Base-by-base conservation (phyloP, 2,888 invertebrate species). In the Leptinotarsa juncta region DNA sequence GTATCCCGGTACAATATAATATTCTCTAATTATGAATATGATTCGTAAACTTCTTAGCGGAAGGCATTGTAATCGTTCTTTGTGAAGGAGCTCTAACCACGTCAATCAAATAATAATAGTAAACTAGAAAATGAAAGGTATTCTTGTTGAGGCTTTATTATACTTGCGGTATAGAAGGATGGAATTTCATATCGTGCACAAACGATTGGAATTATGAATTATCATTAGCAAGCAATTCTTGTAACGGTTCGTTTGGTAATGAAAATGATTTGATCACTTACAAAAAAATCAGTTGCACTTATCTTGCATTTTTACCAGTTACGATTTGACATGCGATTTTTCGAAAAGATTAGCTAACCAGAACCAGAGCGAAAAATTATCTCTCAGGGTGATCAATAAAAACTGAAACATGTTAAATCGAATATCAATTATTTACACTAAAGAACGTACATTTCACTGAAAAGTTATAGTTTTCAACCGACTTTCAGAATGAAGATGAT, bases 1-100 rank as follows among this genome's bases (percentile, higher is more conserved):
- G 73, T 67, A 75, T 73, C 77, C 73, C 65, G 65, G 76, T 76
- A 79, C 75, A 81, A 83, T 82, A 81, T 81, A 80, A 83, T 82
- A 81, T 80, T 81, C 81, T 81, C 80, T 82, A 83, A 81, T 82
- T 81, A 81, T 81, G 81, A 83, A 80, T 81, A 81, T 81, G 83
- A 82, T 81, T 82, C 77, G 78, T 74, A 71, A 76, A 76, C 55
- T 79, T 73, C 65, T 69, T 70, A 72, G 68, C 69, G 77, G 65
- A 74, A 75, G 69, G 74, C 72, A 77, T 78, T 79, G 74, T 78
- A 67, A 75, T 75, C 67, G 77, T 71, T 71, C 73, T 76, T 80
- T 80, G 77, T 78, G 66, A 74, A 74, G 67, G 70, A 77, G 67
- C 77, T 51, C 42, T 50, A 68, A 72, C 65, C 72, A 73, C 74